A percentile compares a stretch with the other conserved stretches of the same genome.
phyloP scores from a whole-genome alignment of 1,140 invertebrate species.

The Ips typographus region DNA sequence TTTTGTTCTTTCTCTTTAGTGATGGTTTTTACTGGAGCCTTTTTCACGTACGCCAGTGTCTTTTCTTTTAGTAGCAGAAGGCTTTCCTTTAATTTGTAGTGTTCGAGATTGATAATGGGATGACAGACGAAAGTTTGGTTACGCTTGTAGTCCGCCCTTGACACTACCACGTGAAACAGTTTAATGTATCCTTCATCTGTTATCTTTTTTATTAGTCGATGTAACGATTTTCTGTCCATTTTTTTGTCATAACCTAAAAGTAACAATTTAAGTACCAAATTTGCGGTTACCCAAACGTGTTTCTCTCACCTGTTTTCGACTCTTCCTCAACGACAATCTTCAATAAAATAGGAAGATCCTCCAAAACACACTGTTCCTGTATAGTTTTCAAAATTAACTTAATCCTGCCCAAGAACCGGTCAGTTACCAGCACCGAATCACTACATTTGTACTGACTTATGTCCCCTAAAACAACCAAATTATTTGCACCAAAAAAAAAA shows the following conservation, averaged over 20 bases:
- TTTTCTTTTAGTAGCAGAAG: conserved; percentile 59
- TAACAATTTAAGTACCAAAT: conserved; percentile 37
- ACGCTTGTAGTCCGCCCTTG: conserved; percentile 54
- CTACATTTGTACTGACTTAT: neutral
- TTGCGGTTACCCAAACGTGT: conserved; percentile 33
- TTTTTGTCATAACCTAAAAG: conserved; percentile 54
- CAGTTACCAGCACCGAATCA: conserved; percentile 12
- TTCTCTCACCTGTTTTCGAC: conserved; percentile 12
- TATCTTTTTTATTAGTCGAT: conserved; percentile 60
- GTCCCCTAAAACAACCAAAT: conserved; percentile 17
- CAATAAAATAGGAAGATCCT: conserved; percentile 58
- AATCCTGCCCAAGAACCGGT: conserved; percentile 57
- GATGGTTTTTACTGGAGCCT: neutral
- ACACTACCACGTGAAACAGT: conserved; percentile 60
- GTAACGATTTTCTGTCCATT: conserved; percentile 65
- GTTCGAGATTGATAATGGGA: conserved; percentile 55
- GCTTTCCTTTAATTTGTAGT: conserved; percentile 59
- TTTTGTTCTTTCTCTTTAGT: neutral
- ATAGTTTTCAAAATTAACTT: conserved; percentile 64
- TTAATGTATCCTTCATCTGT: conserved; percentile 61
- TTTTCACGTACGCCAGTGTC: conserved; percentile 35
- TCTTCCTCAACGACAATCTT: conserved; percentile 56
- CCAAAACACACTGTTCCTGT: conserved; percentile 52
- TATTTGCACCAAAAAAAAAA: neutral
- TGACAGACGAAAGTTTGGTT: conserved; percentile 61